Percentiles rank a stretch among this genome's conserved stretches.
Evolutionary conservation across 2,113 vertebrate genomes (phyloP).

Genomic region (Climacteris rufus): DNA sequence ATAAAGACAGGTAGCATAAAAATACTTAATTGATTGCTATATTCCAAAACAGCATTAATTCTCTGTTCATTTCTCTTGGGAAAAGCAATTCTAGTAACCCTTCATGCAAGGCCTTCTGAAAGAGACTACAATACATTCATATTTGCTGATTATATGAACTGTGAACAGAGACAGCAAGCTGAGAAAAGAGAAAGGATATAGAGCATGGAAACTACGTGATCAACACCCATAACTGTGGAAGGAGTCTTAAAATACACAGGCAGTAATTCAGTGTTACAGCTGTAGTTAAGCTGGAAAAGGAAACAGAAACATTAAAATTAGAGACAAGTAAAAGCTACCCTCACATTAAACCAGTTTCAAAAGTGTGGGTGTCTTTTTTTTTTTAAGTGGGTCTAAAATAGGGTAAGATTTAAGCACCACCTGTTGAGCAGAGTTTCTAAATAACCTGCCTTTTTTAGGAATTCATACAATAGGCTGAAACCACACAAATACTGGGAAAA

Average conservation of each 20-base stretch:
- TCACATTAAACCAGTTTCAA: neutral
- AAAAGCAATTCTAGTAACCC: neutral
- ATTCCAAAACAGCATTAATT: neutral
- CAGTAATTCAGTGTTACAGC: neutral
- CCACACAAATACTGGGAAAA: neutral
- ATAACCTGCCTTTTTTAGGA: neutral
- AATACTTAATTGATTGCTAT: neutral
- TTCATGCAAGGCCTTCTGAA: neutral
- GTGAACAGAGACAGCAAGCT: neutral
- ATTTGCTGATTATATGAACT: neutral
- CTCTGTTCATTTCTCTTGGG: neutral
- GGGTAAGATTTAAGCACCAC: neutral
- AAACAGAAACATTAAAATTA: neutral
- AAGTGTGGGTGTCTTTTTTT: neutral
- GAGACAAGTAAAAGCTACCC: conserved; percentile 1
- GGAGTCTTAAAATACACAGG: conserved; percentile 11
- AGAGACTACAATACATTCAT: neutral
- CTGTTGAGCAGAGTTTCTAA: neutral
- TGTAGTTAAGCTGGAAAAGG: neutral
- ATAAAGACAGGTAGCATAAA: neutral
- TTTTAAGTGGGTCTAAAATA: neutral
- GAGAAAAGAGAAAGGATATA: neutral
- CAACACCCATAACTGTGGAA: neutral
- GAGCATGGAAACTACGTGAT: neutral
- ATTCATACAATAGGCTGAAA: neutral